Base-by-base conservation (phyloP, 2,113 vertebrate genomes). In the Spizaetus ornatus region DNA sequence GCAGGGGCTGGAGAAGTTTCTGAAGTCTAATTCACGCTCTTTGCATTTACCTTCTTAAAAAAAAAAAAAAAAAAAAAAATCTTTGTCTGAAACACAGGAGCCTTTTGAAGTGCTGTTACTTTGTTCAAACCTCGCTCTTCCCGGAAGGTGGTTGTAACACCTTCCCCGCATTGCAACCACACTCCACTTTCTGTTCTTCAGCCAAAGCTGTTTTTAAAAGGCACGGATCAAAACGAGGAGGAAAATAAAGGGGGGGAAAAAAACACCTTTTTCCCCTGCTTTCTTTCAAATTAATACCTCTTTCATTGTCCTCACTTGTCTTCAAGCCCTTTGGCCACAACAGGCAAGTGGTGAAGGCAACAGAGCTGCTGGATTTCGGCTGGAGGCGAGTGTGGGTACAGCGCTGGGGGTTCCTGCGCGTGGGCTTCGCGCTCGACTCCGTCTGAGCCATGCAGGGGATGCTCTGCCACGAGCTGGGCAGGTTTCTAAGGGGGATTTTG, bases 91-190 rank as follows among this genome's bases (percentile, higher is more conserved):
- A 84, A 25, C 61, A 23, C 59, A n/a, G 79, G 59, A 50, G 81
- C 26, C 9, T 42, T 97, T 96, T 96, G 95, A 97, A 95, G 96
- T 27, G 5, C 65, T 4, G 21, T 23, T 15, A 20, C 95, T 96
- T 95, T 96, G 96, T 96, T 95, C 43, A 5, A 69, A 3, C 38
- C 73, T 20, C 3, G 4, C 85, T 92, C 82, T 79, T 76, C 86
- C 84, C 15, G 43, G 85, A 91, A 93, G 94, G 93, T 8, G 93
- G 43, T 59, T 42, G 29, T 5, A 52, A 29, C 86, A 67, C 93
- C 86, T 90, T 90, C 74, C 67, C 74, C 1, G 1, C 38, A 0
- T 77, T 16, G 10, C 43, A 10, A 0, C 86, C 52, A 2, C 3
- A 6, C 31, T 14, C 79, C 11, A 5, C 32, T 11, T n/a, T 95